Conservation (phyloP, 2,797 vertebrate genomes). For the Lepilemur ruficaudatus region DNA sequence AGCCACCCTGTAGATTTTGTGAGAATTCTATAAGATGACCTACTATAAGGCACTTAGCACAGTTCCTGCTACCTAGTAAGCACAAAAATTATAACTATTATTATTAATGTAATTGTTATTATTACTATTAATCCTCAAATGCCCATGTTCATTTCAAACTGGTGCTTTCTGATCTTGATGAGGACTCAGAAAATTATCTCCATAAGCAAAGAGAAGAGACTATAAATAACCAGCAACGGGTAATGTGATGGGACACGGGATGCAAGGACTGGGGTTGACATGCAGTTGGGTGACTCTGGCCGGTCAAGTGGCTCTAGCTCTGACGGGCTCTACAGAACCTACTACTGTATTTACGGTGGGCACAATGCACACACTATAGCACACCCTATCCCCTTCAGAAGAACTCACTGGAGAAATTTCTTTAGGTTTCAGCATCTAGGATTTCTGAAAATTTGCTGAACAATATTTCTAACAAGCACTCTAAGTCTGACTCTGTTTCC, state of each 20-base stretch:
- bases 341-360: background rate
- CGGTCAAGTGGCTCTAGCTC: background rate
- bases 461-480: background rate
- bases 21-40: background rate
- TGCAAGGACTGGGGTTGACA: background rate
- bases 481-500: background rate
- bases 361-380: accelerated
- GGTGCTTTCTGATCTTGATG: background rate
- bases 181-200: background rate
- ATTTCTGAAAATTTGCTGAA: background rate
- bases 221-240: background rate
- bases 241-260: background rate
- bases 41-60: background rate
- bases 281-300: background rate
- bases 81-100: background rate
- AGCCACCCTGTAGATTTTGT: accelerated
- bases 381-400: accelerated
- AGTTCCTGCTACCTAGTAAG: background rate
- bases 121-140: background rate
- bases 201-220: background rate
- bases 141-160: background rate
- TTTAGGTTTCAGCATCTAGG: background rate
- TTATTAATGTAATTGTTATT: background rate
- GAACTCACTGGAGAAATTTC: background rate
- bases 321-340: background rate